Base-by-base conservation (phyloP, 2,113 vertebrate genomes). In the Porphyrio hochstetteri region DNA sequence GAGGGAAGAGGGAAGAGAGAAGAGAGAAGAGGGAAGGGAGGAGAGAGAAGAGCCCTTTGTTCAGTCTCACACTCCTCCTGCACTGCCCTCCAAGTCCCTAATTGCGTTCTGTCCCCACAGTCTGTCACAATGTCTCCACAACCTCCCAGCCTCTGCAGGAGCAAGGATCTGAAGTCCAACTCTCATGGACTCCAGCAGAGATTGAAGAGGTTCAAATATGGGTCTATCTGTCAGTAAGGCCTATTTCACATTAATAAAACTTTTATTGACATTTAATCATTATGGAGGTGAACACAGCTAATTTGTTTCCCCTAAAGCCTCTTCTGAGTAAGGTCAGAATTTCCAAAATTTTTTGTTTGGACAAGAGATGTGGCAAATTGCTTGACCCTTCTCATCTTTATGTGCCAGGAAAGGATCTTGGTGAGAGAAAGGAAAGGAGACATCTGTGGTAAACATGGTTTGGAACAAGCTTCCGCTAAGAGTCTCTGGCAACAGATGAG, bases 381-480 rank as follows among this genome's bases (percentile, higher is more conserved):
- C 36, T 87, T 52, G 93, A 94, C 81, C 21, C 64, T 87, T 88
- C 70, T 89, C 93, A 69, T 87, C 52, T 74, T 80, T 42, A 55
- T 40, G 24, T 93, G 90, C 90, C 79, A 91, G 71, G 85, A 88
- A 90, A 92, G 52, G 60, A 81, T 83, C 88, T 60, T 86, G 68
- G 90, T 81, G 93, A 82, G 85, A 63, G 70, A 94, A 95, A 88
- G 94, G 72, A 84, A 88, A 96, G 87, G 79, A 95, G 85, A 95
- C 88, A 92, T 90, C 88, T 96, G 94, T 87, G 93, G 94, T 94
- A 93, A 95, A 92, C 28, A 88, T 96, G 93, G 87, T 93, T 92
- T 96, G 94, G 94, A 94, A 87, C 59, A 95, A 76, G 75, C 50
- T 90, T 94, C 83, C 7, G 2, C 31, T 86, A 53, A 91, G 40